phyloP scores from a whole-genome alignment of 2,113 vertebrate species.

The Oreotragus oreotragus region DNA sequence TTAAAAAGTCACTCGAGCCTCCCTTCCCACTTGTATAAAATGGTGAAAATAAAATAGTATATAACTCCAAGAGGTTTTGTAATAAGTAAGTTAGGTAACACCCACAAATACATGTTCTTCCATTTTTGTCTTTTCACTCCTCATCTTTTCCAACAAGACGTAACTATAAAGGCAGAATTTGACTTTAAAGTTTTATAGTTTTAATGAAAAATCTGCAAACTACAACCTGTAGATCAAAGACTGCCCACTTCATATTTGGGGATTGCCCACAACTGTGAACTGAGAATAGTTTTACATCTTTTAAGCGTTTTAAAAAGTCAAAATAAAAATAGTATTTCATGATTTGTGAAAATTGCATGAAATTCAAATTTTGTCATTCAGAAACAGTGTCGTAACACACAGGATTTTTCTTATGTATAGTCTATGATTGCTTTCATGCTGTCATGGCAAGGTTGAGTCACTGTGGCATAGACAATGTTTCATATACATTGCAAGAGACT shows the following conservation, averaged over 20 bases:
- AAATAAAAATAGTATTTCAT: neutral
- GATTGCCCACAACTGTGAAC: neutral
- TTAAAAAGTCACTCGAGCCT: neutral
- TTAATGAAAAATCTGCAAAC: neutral
- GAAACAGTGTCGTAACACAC: neutral
- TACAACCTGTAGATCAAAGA: neutral
- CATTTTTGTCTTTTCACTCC: neutral
- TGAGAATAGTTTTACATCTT: neutral
- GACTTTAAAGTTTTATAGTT: neutral
- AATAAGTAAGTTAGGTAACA: neutral
- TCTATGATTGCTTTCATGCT: neutral
- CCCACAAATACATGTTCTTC: neutral
- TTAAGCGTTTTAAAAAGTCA: neutral
- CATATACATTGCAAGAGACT: neutral
- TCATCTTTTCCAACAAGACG: neutral
- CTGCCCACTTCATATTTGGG: neutral
- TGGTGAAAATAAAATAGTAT: neutral
- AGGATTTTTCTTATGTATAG: neutral
- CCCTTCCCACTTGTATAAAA: neutral
- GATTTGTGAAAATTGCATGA: neutral
- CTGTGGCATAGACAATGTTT: neutral
- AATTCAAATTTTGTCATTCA: neutral
- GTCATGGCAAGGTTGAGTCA: rapidly evolving
- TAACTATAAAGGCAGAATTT: neutral
- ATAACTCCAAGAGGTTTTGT: neutral